Base-by-base conservation (phyloP, 1,140 invertebrate species). In the Nasonia vitripennis region DNA sequence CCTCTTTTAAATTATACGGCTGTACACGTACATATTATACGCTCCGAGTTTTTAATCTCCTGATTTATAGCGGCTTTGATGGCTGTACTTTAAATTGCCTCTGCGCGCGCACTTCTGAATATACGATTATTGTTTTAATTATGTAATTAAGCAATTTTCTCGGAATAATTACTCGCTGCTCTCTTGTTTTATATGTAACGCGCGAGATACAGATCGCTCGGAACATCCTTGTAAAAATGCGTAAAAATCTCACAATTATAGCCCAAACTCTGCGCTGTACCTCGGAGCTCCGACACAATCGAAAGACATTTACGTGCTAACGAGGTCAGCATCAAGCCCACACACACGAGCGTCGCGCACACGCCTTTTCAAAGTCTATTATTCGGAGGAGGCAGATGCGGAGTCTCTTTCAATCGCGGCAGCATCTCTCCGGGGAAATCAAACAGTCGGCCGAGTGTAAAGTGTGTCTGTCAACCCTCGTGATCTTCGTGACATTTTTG, bases 1-100 rank as follows among this genome's bases (percentile, higher is more conserved):
- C 23, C 45, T 51, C 20, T 48, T 77, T 78, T 27, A n/a, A 78
- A 78, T 48, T 78, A 78, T 78, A 37, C 9, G 17, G 55, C 75
- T 37, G 5, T 37, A 27, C 27, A 27, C 27, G 27, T 27, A 1
- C 27, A 37, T 5, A 37, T 37, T 5, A 37, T 37, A 37, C 5
- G 5, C 34, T n/a, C n/a, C n/a, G 17, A 51, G 41, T 48, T 51
- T 71, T 71, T 37, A 78, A 17, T 78, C 9, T 23, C 45, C 10
- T 78, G 20, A n/a, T 78, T 78, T 78, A 78, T 48, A n/a, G 41
- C 34, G 20, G 20, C 20, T 48, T 41, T 27, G 70, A 71, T 71
- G 27, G 31, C 23, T 31, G 14, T 71, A 17, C 23, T 31, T 71
- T 62, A 62, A 62, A 62, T 62, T 20, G 17, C 55, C 3, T 62